Evolutionary conservation across 2,888 invertebrate species (phyloP), one percentile per base, ranked within the genome.

Genomic region (Holacanthella duospinosa): DNA sequence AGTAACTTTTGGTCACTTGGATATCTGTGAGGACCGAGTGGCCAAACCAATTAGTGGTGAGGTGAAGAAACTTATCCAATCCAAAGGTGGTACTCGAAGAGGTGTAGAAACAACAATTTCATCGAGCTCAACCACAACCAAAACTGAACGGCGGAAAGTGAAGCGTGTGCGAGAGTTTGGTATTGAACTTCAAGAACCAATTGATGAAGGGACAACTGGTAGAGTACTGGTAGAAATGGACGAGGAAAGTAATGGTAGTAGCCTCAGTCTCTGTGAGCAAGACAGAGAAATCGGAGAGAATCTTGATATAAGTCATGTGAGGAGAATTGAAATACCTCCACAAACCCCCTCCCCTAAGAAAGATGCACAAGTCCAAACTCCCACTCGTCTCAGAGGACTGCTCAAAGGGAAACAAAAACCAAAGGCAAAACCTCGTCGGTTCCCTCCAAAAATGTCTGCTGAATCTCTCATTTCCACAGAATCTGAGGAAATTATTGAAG

Each of bases 31-130:
- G 25, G 73, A 71, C 19, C 36, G 60, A 9, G 54, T 69, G 21
- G 71, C 69, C 3, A 62, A 67, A 62, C 66, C 68, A 24, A 66
- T 70, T 0, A 71, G 71, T 65, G 70, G 66, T 19, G 67, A 71
- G 54, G 69, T 69, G 2, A 65, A 62, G 27, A 68, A 67, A 60
- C 29, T 72, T 19, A 66, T 72, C 12, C 43, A 25, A 26, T 6
- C 27, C n/a, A 25, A 9, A 19, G 48, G 6, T 4, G 19, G 19
- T 28, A 24, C 21, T 19, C 26, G 21, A 27, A 27, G 26, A 4
- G 28, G 28, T 12, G 48, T 28, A n/a, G 48, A 27, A 16, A 59
- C 59, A 1, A 26, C 48, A 12, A 59, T 44, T 43, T 48, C 48
- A 16, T 48, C 59, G 19, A 9, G 27, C 19, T 26, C 48, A 48